A percentile compares a stretch with the other conserved stretches of the same genome.
Conservation (phyloP, 2,888 invertebrate genomes). For the Lampropteryx suffumata region DNA sequence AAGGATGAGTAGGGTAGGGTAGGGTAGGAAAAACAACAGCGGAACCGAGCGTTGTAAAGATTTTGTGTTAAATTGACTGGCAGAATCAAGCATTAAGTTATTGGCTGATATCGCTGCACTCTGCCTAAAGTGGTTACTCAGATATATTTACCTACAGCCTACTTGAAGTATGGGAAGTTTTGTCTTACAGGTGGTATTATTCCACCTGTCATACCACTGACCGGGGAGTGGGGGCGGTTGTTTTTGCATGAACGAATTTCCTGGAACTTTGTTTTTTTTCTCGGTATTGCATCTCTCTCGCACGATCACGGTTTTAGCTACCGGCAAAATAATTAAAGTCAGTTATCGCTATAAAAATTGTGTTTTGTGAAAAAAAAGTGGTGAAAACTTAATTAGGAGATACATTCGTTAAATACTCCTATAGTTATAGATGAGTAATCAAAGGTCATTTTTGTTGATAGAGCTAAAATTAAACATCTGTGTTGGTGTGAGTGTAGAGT, state of each 20-base stretch:
- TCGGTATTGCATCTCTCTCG: conserved; percentile 38
- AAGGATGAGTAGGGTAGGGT: no score
- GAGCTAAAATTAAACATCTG: conserved; percentile 64
- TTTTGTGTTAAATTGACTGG: no score
- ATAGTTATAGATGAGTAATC: conserved; percentile 16
- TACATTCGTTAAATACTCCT: conserved; percentile 3
- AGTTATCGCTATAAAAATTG: conserved; percentile 17
- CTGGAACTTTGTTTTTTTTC: conserved; percentile 43
- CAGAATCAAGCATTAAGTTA: no score
- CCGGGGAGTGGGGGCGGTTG: conserved; percentile 25
- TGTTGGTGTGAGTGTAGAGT: conserved; percentile 45
- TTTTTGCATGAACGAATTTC: conserved; percentile 47
- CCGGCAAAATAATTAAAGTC: conserved; percentile 26
- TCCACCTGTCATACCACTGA: conserved; percentile 37
- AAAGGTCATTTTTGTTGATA: conserved; percentile 58
- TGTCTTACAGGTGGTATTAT: conserved; percentile 30
- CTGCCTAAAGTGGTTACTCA: no score
- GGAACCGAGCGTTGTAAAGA: no score
- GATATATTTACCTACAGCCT: no score
- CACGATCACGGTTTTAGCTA: conserved; percentile 30
- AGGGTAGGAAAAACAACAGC: no score
- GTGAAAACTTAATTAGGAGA: conserved; percentile 15
- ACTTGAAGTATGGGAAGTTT: no score
- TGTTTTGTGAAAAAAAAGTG: conserved; percentile 22
- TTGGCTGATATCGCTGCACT: no score